These are phyloP conservation scores for Esperia sulphurella DNA, from an alignment of 2,888 invertebrate species.

Conservation along the genomic window DNA sequence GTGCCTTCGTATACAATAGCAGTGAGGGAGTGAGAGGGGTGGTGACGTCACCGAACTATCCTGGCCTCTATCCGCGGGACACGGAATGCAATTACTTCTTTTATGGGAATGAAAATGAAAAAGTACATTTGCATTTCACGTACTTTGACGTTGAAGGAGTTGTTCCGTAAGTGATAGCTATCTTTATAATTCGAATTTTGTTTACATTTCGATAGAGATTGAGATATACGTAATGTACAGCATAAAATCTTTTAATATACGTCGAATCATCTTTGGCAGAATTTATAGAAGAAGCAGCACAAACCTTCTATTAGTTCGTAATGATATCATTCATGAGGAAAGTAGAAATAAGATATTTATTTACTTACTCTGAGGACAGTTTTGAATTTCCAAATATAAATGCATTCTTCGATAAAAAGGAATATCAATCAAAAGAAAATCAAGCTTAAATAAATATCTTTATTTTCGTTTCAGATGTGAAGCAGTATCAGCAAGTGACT, in stretches of 20 bases:
- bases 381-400: no score
- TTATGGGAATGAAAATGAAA: slow-evolving; percentile 86
- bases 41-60: slow-evolving; percentile 93
- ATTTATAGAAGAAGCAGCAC: no score
- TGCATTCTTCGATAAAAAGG: no score
- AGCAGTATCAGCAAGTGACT: slow-evolving; percentile 94
- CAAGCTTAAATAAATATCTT: no score
- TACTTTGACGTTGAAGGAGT: slow-evolving; percentile 97
- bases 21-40: slow-evolving; percentile 86
- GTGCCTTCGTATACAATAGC: slow-evolving; percentile 94
- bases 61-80: slow-evolving; percentile 92
- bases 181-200: background rate
- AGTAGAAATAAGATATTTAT: no score
- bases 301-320: no score
- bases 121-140: slow-evolving; percentile 89
- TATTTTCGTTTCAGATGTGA: slow-evolving; percentile 85
- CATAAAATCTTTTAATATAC: no score
- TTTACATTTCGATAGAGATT: background rate
- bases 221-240: background rate
- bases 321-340: no score
- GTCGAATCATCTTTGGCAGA: no score
- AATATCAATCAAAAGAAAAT: no score
- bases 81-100: slow-evolving; percentile 96
- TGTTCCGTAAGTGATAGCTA: slow-evolving; percentile 86
- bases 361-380: no score